Conservation (phyloP, 2,888 invertebrate genomes). For the Brenthis daphne region DNA sequence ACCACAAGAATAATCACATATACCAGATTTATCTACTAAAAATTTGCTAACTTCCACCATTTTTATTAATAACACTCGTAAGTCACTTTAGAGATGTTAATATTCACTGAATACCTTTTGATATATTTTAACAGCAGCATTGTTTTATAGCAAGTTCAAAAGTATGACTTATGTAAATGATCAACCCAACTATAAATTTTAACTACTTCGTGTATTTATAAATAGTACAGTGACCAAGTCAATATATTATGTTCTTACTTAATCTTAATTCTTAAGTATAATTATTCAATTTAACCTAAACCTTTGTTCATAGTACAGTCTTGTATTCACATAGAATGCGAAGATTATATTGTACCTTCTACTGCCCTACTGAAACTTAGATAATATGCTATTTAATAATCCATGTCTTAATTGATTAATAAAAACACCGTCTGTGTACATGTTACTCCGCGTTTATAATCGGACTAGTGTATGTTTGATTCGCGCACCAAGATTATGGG, state of each 20-base stretch:
- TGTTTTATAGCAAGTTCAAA: slow-evolving; percentile 31
- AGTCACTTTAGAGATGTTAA: slow-evolving; percentile 2
- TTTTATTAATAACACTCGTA: slow-evolving; percentile 34
- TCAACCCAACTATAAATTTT: slow-evolving; percentile 29
- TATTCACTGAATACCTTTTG: slow-evolving; percentile 17
- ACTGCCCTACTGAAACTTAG: too few relatives aligned
- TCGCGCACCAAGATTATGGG: too few relatives aligned
- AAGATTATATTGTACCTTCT: too few relatives aligned
- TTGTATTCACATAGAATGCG: too few relatives aligned
- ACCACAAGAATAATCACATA: slow-evolving; percentile 50
- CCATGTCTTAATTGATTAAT: too few relatives aligned
- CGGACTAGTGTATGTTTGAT: too few relatives aligned
- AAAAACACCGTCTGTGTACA: too few relatives aligned
- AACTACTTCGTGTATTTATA: slow-evolving; percentile 25
- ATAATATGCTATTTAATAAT: too few relatives aligned
- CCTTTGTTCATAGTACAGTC: too few relatives aligned
- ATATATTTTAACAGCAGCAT: slow-evolving; percentile 8
- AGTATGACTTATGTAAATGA: slow-evolving; percentile 30
- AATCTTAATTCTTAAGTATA: neutral
- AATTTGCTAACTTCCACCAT: slow-evolving; percentile 74
- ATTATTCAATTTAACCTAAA: too few relatives aligned
- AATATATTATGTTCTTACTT: slow-evolving; percentile 5
- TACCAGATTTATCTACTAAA: slow-evolving; percentile 47
- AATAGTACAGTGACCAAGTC: neutral
- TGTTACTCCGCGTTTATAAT: too few relatives aligned